Evolutionary conservation across 2,797 vertebrate species (phyloP).

Genomic region (Echiichthys vipera): DNA sequence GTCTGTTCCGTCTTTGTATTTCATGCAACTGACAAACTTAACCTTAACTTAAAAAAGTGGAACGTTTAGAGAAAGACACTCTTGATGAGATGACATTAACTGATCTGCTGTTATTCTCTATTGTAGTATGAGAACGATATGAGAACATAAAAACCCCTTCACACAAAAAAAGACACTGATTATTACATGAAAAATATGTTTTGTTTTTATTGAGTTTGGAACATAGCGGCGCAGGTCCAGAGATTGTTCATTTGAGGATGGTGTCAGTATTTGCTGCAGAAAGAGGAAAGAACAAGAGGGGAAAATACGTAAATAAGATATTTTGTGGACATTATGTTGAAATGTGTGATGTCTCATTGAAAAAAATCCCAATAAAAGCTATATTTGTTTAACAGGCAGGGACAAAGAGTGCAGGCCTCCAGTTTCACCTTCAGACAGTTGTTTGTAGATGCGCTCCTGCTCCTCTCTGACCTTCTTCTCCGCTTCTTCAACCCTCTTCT

Average conservation of each 20-base stretch:
- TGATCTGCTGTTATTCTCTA: background rate
- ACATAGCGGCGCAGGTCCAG: constrained; percentile 29
- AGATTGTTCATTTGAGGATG: constrained; percentile 83
- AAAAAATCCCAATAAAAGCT: background rate
- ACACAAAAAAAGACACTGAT: background rate
- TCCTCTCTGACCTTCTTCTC: constrained; percentile 90
- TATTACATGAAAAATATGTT: constrained; percentile 58
- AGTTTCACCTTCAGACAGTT: constrained; percentile 89
- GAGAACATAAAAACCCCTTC: background rate
- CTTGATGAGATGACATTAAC: background rate
- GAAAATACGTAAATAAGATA: background rate
- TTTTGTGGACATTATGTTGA: background rate
- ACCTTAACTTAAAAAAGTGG: background rate
- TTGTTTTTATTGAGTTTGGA: constrained; percentile 64
- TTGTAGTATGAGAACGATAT: background rate
- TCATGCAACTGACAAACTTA: background rate
- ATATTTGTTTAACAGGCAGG: background rate
- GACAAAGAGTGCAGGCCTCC: background rate
- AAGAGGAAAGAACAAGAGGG: constrained; percentile 17
- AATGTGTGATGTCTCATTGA: background rate
- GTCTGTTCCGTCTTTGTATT: background rate
- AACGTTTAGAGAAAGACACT: background rate
- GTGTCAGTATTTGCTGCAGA: constrained; percentile 82
- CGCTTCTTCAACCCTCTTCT: constrained; percentile 87
- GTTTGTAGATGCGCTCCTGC: constrained; percentile 88